Base-by-base conservation (phyloP, 2,113 vertebrate species). In the Nycticebus coucang region DNA sequence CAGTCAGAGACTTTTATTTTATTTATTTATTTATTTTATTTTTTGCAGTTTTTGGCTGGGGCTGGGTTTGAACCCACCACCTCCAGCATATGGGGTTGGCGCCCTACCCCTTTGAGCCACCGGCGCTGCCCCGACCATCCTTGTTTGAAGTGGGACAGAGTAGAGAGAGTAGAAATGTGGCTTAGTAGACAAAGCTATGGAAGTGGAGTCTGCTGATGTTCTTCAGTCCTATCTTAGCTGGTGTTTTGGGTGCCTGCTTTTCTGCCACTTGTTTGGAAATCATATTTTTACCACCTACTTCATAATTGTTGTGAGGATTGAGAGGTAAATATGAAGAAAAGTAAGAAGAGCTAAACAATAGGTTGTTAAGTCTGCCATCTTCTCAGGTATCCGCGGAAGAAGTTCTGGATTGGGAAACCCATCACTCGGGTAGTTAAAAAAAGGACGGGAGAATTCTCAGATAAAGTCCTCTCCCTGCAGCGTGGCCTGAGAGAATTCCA, bases 401-500 rank as follows among this genome's bases (percentile, higher is more conserved):
- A 97, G 94, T 91, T 97, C 93, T 97, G 97, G 97, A 81, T 92
- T 41, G 97, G 95, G 78, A 97, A 97, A 26, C 93, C 97, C 92
- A 91, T 98, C 22, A 62, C 96, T 62, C 95, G 57, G 4, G 57
- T 94, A 64, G 89, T 96, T 64, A 97, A 96, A 28, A 97, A 95
- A 30, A 97, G 74, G 53, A 96, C 97, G 0, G 94, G 93, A 55
- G 97, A 97, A 33, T 97, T 97, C 89, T 96, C 97, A 24, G 97
- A 97, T 19, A 98, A 97, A 74, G 55, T 97, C 37, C 50, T 82
- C 7, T 97, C 93, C 55, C 92, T 98, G 53, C 97, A 97, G 87
- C 95, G 93, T 83, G 97, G 96, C 87, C 93, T 97, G 64, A 93
- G 96, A 55, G 96, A 97, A 69, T 98, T 98, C 93, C 97, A 97